Evolutionary conservation across 1,140 invertebrate genomes (phyloP).

Genomic region (Aphis craccivora): DNA sequence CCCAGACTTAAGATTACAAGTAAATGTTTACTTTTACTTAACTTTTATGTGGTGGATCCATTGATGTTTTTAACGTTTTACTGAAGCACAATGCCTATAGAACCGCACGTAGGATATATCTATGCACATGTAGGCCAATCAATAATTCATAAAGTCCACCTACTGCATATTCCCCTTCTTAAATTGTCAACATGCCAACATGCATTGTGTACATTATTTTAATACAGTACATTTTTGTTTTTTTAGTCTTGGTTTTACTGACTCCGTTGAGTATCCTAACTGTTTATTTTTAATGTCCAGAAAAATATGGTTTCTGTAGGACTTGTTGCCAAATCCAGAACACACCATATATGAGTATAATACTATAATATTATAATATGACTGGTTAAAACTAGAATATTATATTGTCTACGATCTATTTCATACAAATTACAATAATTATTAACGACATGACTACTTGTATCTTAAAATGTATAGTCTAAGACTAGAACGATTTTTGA

Average conservation of each 20-base stretch:
- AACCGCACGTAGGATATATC: conserved; percentile 26
- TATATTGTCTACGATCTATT: neutral
- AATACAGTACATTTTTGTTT: conserved; percentile 25
- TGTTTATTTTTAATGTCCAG: conserved; percentile 46
- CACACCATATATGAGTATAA: conserved; percentile 7
- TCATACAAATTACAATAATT: neutral
- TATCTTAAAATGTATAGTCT: neutral
- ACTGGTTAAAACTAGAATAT: neutral
- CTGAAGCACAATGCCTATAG: neutral
- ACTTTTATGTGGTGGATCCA: neutral
- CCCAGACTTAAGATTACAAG: neutral
- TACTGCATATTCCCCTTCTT: conserved; percentile 34
- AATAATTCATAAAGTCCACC: conserved; percentile 54
- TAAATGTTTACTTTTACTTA: conserved; percentile 16
- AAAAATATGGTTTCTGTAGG: conserved; percentile 15
- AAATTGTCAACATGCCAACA: conserved; percentile 52
- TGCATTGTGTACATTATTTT: conserved; percentile 31
- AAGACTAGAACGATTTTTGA: neutral
- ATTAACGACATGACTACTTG: neutral
- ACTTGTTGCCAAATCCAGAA: conserved; percentile 46
- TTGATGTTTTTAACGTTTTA: conserved; percentile 30
- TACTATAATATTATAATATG: neutral
- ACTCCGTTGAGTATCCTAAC: conserved; percentile 34
- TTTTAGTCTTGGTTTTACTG: conserved; percentile 29
- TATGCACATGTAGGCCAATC: conserved; percentile 50